phyloP scores from a whole-genome alignment of 2,797 vertebrate species.

The Cercopithecus hamlyni region DNA sequence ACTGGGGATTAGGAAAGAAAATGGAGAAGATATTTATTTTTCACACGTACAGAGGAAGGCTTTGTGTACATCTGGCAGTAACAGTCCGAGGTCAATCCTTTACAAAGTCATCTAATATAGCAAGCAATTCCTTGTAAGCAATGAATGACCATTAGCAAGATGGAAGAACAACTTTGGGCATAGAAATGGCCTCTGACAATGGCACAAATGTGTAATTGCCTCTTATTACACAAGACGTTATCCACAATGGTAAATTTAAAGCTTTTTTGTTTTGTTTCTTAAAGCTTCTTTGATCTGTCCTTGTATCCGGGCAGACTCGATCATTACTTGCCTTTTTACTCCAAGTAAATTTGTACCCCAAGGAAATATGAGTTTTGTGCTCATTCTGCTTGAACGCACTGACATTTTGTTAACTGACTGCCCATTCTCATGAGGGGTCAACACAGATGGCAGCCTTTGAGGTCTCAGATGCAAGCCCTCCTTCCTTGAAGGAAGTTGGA shows the following conservation, averaged over 20 bases:
- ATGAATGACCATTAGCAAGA: not conserved
- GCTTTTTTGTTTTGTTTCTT: not conserved
- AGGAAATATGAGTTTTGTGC: not conserved
- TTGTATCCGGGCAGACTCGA: not conserved
- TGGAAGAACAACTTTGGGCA: not conserved
- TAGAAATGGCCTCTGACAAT: not conserved
- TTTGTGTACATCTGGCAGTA: not conserved
- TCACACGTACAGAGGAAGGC: not conserved
- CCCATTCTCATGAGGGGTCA: not conserved
- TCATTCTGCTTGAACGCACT: not conserved
- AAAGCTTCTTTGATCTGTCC: not conserved
- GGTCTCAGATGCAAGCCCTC: not conserved
- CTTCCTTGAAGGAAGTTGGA: not conserved
- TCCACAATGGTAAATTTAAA: not conserved
- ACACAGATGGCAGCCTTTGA: not conserved
- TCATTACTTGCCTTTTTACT: constrained; percentile 8
- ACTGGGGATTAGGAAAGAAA: not conserved
- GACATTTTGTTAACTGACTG: not conserved
- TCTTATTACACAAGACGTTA: not conserved
- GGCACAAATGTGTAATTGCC: not conserved
- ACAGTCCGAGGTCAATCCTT: not conserved
- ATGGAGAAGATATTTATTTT: not conserved
- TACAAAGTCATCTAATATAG: not conserved
- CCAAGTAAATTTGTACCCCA: not conserved
- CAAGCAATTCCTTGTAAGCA: not conserved